Evolutionary conservation across 2,888 invertebrate genomes (phyloP).

Genomic region (Prenolepis imparis): DNA sequence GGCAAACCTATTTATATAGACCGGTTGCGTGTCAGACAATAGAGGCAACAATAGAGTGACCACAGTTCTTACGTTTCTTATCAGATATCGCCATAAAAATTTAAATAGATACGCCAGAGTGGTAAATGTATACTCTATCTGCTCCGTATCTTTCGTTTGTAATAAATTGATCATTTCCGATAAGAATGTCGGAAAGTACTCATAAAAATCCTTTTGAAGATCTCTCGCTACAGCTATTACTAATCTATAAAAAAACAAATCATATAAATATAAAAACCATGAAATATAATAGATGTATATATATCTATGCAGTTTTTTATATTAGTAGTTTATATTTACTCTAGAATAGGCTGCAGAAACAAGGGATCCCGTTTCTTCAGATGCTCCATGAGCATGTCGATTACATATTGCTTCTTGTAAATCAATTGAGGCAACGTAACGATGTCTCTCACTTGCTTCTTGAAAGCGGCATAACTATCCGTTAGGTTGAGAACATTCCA

Average conservation of each 20-base stretch:
- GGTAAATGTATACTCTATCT: constrained; percentile 94
- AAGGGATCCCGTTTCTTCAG: constrained; percentile 91
- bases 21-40: constrained; percentile 92
- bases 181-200: constrained; percentile 93
- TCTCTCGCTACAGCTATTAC: constrained; percentile 95
- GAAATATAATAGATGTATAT: not conserved
- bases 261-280: constrained; percentile 30
- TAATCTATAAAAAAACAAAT: constrained; percentile 88
- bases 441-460: constrained; percentile 91
- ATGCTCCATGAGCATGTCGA: constrained; percentile 91
- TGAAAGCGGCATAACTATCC: constrained; percentile 92
- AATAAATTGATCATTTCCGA: constrained; percentile 91
- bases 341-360: constrained; percentile 93
- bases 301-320: too few species aligned
- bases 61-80: constrained; percentile 92
- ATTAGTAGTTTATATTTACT: constrained; percentile 89
- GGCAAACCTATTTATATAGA: constrained; percentile 96
- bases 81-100: constrained; percentile 93
- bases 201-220: constrained; percentile 95
- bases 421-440: constrained; percentile 95
- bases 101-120: constrained; percentile 97
- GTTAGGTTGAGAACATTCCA: constrained; percentile 96
- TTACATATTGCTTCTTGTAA: constrained; percentile 92
- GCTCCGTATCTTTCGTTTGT: constrained; percentile 93
- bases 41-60: constrained; percentile 92